A percentile compares a stretch with the other conserved stretches of the same genome.
These are phyloP conservation scores for Periophthalmodon schlosseri DNA, from an alignment of 2,113 vertebrate species.

Conservation along the genomic window DNA sequence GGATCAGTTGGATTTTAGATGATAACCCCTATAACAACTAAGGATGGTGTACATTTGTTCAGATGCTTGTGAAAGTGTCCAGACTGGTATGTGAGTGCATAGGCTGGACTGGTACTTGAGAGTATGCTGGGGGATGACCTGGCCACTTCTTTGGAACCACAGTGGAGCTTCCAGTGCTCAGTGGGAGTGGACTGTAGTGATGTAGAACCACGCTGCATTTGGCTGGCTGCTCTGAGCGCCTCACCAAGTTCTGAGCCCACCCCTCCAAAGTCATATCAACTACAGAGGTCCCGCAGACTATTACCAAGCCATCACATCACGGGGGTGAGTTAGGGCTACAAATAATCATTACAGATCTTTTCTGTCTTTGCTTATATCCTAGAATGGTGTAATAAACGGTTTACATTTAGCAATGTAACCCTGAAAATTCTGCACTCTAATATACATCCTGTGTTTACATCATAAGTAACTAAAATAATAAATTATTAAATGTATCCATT, in stretches of 20 bases:
- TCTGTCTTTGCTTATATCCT: background rate
- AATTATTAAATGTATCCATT: no score
- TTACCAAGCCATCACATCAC: constrained; percentile 45
- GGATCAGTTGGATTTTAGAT: background rate
- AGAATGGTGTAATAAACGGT: background rate
- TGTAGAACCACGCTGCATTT: constrained; percentile 89
- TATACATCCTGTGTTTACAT: no score
- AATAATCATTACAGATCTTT: background rate
- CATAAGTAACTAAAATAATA: no score
- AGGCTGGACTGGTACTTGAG: background rate
- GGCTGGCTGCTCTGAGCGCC: constrained; percentile 82
- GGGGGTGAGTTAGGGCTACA: constrained; percentile 60
- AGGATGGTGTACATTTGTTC: background rate
- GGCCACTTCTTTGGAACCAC: constrained; percentile 65
- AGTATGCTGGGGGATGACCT: constrained; percentile 49
- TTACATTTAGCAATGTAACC: background rate
- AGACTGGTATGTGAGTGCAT: background rate
- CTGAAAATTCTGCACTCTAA: no score
- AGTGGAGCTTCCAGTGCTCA: constrained; percentile 83
- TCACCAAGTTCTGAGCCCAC: constrained; percentile 31
- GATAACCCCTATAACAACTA: background rate
- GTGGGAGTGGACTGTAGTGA: constrained; percentile 91
- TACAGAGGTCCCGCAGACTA: constrained; percentile 44
- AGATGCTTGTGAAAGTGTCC: background rate
- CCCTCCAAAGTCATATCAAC: constrained; percentile 37